Evolutionary conservation across 1,140 invertebrate genomes (phyloP), one percentile per base, ranked within the genome.

Genomic region (Harpegnathos saltator): DNA sequence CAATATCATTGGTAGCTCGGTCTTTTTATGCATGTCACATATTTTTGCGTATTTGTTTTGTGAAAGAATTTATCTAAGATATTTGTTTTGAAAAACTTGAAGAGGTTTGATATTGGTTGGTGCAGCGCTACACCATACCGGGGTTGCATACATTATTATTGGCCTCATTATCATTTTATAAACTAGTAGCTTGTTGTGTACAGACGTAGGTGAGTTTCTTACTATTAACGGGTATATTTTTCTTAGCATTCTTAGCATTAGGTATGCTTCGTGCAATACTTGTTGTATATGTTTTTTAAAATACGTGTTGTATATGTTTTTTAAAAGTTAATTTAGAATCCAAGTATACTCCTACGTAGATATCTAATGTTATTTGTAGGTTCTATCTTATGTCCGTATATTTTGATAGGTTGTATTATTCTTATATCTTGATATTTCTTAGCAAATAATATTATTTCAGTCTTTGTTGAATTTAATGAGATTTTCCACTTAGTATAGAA

Each of bases 401-500:
- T 59, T 85, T 62, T 89, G 0, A 90, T 89, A 22, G 90, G 85
- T 69, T 88, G 61, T 12, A 87, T 63, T 19, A 90, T 87, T 84
- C 83, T 89, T 0, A 22, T 68, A 12, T 88, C n/a, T 15, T 63
- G 85, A 0, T 2, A 38, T 85, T 87, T 90, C 11, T 84, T 86
- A 15, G 82, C 66, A 26, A 90, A 88, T 12, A 85, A 44, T 38
- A 90, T 90, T 22, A 69, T 59, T 87, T 91, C 88, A 3, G 90
- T 93, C 88, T 93, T 93, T 0, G 11, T 63, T 48, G 77, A 63
- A 72, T 92, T 73, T 12, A 73, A 4, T 22, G n/a, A 4, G 12
- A 73, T 73, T 29, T 73, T 73, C 89, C 90, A 93, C 65, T 85
- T 83, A 22, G n/a, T 72, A 61, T 89, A 93, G 52, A 78, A 93